Percentiles rank a stretch among this genome's conserved stretches.
phyloP scores from a whole-genome alignment of 2,888 invertebrate genomes.

The Dicroscelio sp. region DNA sequence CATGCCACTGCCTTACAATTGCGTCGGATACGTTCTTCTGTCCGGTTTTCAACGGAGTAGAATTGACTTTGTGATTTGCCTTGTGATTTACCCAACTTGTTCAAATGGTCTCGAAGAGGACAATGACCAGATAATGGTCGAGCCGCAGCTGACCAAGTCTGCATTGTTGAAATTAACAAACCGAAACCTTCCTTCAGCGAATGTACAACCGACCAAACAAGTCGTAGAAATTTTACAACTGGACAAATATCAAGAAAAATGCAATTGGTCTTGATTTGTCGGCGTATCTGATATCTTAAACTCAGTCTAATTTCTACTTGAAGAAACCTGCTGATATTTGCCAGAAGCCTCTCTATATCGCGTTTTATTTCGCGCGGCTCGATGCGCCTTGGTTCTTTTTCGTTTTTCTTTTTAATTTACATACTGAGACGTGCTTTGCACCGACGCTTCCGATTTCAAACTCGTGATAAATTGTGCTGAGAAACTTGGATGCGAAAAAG shows the following conservation, averaged over 20 bases:
- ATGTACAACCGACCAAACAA: too few relatives aligned
- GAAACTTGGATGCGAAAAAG: constrained; percentile 56
- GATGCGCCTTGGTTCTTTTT: constrained; percentile 47
- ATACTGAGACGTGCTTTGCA: constrained; percentile 75
- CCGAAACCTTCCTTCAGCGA: too few relatives aligned
- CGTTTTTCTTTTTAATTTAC: constrained; percentile 80
- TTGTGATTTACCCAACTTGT: constrained; percentile 57
- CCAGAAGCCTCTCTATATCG: constrained; percentile 73
- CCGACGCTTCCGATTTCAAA: constrained; percentile 69
- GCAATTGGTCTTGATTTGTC: too few relatives aligned
- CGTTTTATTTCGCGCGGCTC: constrained; percentile 58
- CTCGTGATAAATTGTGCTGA: constrained; percentile 70
- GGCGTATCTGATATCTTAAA: too few relatives aligned
- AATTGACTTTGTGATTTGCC: constrained; percentile 70
- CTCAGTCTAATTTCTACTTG: neutral
- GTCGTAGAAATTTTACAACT: too few relatives aligned
- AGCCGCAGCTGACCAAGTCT: neutral
- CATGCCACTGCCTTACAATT: constrained; percentile 42
- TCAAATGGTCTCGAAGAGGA: constrained; percentile 37
- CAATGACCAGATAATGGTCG: constrained; percentile 9
- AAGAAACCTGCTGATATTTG: constrained; percentile 58
- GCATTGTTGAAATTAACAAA: neutral
- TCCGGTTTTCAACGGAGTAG: constrained; percentile 40
- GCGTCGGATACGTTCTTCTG: constrained; percentile 43
- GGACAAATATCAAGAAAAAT: neutral